Evolutionary conservation across 2,797 vertebrate genomes (phyloP), one percentile per base, ranked within the genome.

Genomic region (Chelon auratus): DNA sequence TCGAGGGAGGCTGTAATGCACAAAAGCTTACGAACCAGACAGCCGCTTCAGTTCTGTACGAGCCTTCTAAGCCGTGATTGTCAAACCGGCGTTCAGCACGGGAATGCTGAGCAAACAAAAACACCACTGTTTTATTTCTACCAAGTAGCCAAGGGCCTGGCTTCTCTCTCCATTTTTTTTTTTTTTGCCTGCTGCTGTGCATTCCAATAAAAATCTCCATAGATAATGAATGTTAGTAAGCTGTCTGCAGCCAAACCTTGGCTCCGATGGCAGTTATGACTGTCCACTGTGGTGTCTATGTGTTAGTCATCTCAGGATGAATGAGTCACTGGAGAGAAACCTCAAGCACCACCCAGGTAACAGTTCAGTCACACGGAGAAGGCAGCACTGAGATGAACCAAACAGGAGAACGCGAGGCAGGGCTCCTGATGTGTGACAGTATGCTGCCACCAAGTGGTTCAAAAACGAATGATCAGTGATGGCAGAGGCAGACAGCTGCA

Each of bases 391-490:
- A 71, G 55, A 63, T 47, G 64, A 67, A 43, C 1, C 10, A 24
- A 45, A 62, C 15, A 22, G 52, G 5, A 37, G 58, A 26, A 0
- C 22, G 26, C 11, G 3, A n/a, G 20, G 37, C 2, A 1, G 45
- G 45, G 13, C 26, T 18, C 24, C 10, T 24, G 22, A 59, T 81
- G 18, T 10, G 42, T 80, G 78, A 77, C 42, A 9, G 63, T 58
- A 52, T 89, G 86, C 83, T 90, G 86, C 90, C 91, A 87, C 75
- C 90, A n/a, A 79, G 90, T 93, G 92, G 89, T 22, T 58, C 20
- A n/a, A 4, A 22, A 13, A 12, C 11, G 40, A 57, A 76, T 1
- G n/a, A 40, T 3, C 51, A 63, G 26, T 47, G 26, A 9, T 12
- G 14, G 14, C 3, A 39, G n/a, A 33, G 11, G 59, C 50, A 50